Evolutionary conservation across 2,888 invertebrate species (phyloP).

Genomic region (Rhimphoctona megacephalus): DNA sequence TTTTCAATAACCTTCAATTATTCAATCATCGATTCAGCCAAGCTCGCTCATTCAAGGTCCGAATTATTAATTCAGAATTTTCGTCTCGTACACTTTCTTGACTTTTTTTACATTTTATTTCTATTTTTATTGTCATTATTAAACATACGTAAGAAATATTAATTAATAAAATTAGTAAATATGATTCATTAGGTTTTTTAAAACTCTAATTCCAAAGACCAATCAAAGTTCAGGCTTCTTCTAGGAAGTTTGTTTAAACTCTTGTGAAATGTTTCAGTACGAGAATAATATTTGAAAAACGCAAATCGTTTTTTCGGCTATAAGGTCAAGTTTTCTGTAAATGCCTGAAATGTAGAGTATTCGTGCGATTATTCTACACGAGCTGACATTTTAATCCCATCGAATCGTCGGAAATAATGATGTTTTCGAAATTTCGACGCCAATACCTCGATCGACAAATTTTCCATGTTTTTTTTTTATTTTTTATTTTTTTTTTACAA

Average conservation of each 20-base stretch:
- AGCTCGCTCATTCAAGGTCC: constrained; percentile 7
- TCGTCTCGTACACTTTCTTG: neutral
- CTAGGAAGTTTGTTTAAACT: no score
- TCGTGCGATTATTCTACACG: neutral
- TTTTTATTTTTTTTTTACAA: neutral
- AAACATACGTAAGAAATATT: no score
- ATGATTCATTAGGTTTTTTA: no score
- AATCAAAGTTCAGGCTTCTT: no score
- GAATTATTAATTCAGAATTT: constrained; percentile 4
- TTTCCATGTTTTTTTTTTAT: neutral
- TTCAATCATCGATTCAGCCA: constrained; percentile 1
- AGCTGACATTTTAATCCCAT: neutral
- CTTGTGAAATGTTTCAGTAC: neutral
- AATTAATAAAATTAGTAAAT: no score
- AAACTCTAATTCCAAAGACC: no score
- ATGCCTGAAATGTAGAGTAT: neutral
- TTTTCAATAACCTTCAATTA: constrained; percentile 11
- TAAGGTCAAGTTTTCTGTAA: neutral
- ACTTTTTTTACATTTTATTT: neutral
- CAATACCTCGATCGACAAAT: neutral
- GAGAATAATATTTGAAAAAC: neutral
- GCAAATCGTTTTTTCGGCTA: neutral
- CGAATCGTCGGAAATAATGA: neutral
- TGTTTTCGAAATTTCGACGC: neutral
- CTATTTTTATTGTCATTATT: neutral